Base-by-base conservation (phyloP, 2,888 invertebrate species). In the Heteropelma amictum region DNA sequence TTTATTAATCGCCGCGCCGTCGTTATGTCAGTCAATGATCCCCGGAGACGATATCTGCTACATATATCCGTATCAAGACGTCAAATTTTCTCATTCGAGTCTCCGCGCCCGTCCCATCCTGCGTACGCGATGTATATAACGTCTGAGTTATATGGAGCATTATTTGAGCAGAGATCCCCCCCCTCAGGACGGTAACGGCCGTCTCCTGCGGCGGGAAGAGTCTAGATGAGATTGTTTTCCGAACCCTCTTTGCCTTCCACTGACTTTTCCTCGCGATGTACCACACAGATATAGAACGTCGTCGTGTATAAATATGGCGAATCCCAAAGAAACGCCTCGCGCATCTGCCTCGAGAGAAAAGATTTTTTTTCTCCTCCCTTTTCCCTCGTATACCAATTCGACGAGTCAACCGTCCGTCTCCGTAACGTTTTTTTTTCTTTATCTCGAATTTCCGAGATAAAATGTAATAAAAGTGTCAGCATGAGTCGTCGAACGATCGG, bases 201-300 rank as follows among this genome's bases (percentile, higher is more conserved):
- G 71, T 72, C 51, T 45, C 70, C 63, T n/a, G n/a, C n/a, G 67
- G 61, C 71, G 54, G 12, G 42, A 19, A 28, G 53, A 54, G 65
- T 63, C 68, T 58, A 58, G 76, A 76, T 76, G 76, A 76, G 76
- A 76, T 76, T 76, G 76, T 76, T 76, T 76, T 68, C 71, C 58
- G 68, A 67, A 68, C 65, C 69, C 74, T 71, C 76, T 58, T 63
- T 58, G 17, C 38, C 30, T 63, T 51, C 33, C 60, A n/a, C 67
- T 71, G 63, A 51, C 56, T 63, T 67, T 71, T 72, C 67, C 58
- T 63, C 51, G 17, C 14, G 26, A 23, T 17, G 19, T 19, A 56
- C 23, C n/a, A 21, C n/a, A 56, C 5, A 49, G n/a, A 28, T 26
- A 49, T 49, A 49, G 26, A 49, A n/a, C n/a, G n/a, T 28, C 4